These are phyloP conservation scores for Thunnus maccoyii DNA, from an alignment of 2,113 vertebrate species.

Conservation along the genomic window DNA sequence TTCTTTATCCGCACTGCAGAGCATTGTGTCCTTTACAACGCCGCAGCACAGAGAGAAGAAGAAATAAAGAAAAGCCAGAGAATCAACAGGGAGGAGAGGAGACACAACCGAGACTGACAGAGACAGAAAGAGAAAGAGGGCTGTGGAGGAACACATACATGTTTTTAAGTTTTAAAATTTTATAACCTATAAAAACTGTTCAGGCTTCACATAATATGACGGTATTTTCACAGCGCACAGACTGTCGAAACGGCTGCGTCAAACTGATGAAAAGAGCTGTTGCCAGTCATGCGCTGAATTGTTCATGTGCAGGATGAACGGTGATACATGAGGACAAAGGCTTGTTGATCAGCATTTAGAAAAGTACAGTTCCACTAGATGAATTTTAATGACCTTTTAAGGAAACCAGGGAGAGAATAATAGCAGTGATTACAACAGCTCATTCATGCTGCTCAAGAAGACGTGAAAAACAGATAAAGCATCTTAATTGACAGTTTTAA, in stretches of 20 bases:
- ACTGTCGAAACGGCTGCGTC: not conserved
- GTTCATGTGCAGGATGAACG: constrained; percentile 30
- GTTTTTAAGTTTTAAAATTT: not conserved
- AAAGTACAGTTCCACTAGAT: not conserved
- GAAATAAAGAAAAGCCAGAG: no score
- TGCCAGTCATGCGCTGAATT: constrained; percentile 22
- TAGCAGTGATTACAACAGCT: not conserved
- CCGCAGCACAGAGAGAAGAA: not conserved
- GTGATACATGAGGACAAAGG: not conserved
- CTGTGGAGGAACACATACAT: no score
- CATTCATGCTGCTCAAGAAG: not conserved
- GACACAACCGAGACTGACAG: not conserved
- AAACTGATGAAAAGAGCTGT: constrained; percentile 5
- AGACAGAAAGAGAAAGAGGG: not conserved
- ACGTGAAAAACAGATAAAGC: not conserved
- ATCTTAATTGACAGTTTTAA: not conserved
- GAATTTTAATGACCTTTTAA: not conserved
- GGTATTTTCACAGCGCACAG: not conserved
- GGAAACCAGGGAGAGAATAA: constrained; percentile 5
- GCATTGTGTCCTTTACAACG: not conserved
- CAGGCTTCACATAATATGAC: not conserved
- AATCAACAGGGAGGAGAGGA: not conserved
- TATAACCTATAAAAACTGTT: not conserved
- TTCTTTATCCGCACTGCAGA: constrained; percentile 15
- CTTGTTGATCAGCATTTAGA: not conserved